Evolutionary conservation across 2,113 vertebrate species (phyloP), one percentile per base, ranked within the genome.

Genomic region (Brienomyrus brachyistius): DNA sequence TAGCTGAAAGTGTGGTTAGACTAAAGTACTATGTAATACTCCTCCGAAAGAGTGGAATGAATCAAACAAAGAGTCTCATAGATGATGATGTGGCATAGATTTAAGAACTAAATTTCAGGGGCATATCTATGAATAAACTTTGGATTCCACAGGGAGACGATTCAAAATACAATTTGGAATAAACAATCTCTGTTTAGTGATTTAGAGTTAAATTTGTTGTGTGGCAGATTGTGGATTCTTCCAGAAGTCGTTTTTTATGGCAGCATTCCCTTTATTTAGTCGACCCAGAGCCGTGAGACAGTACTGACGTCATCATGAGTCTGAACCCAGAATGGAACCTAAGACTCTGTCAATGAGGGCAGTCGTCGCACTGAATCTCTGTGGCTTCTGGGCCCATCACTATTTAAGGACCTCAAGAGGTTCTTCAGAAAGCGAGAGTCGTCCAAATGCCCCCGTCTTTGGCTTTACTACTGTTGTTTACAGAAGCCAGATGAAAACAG

Each of bases 391-490:
- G 82, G 89, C 88, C 91, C 91, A 92, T 4, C 40, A 89, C 89
- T 93, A 92, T 91, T 90, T 88, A 91, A 91, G 92, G 90, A 62
- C 56, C 80, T 88, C 87, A 87, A 19, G 88, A 21, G 47, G 66
- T 45, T 84, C 80, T 50, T 90, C 50, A 86, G 82, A 88, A 70
- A 85, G 89, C 89, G 35, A 77, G 70, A 43, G 35, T 5, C 5
- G 0, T 35, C 4, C 74, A 40, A 13, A 77, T 19, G 31, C 35
- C 70, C 74, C 74, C 4, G 3, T 4, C 15, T 40, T 35, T 40
- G 15, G 35, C 35, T 77, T 77, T 43, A 35, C 35, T 77, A 43
- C 74, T 77, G 74, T 13, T 19, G 17, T 19, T 77, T 77, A 77
- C 15, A 77, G 35, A 40, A 19, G 35, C 19, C 74, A 77, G 74